Conservation (phyloP, 2,888 invertebrate genomes). For the Leptinotarsa tumamoca region DNA sequence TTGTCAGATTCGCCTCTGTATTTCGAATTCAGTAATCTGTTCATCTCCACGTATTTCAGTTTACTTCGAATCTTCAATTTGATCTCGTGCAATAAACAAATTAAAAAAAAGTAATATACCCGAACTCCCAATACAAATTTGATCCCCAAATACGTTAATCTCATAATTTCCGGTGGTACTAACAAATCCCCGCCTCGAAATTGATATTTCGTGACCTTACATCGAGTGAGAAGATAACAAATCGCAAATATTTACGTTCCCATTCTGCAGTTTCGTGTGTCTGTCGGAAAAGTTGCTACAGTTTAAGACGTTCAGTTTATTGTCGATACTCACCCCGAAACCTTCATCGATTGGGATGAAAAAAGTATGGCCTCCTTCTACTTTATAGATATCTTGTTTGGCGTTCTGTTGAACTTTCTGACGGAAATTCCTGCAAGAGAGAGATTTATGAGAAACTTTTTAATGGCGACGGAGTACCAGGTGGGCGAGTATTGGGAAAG, state of each 20-base stretch:
- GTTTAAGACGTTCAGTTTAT: slow-evolving; percentile 17
- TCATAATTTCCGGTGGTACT: neutral
- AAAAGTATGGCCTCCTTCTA: slow-evolving; percentile 86
- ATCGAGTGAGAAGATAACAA: neutral
- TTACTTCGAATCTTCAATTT: no score
- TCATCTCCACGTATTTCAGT: no score
- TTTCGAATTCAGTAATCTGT: no score
- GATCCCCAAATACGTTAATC: neutral
- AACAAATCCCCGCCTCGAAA: neutral
- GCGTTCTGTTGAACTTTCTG: slow-evolving; percentile 79
- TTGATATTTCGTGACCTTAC: neutral
- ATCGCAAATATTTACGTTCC: no score
- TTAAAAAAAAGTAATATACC: no score
- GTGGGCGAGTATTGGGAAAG: neutral
- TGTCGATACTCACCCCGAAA: slow-evolving; percentile 77
- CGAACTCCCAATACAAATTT: no score
- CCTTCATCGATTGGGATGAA: slow-evolving; percentile 93
- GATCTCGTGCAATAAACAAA: no score
- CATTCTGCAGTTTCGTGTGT: neutral
- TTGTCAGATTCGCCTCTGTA: no score
- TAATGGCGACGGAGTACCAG: neutral
- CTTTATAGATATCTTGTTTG: slow-evolving; percentile 81
- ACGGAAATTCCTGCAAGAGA: slow-evolving; percentile 75
- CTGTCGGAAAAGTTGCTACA: neutral
- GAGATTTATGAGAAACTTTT: slow-evolving; percentile 18